These are phyloP conservation scores for Elysia crispata DNA, from an alignment of 2,888 invertebrate species.

Conservation along the genomic window DNA sequence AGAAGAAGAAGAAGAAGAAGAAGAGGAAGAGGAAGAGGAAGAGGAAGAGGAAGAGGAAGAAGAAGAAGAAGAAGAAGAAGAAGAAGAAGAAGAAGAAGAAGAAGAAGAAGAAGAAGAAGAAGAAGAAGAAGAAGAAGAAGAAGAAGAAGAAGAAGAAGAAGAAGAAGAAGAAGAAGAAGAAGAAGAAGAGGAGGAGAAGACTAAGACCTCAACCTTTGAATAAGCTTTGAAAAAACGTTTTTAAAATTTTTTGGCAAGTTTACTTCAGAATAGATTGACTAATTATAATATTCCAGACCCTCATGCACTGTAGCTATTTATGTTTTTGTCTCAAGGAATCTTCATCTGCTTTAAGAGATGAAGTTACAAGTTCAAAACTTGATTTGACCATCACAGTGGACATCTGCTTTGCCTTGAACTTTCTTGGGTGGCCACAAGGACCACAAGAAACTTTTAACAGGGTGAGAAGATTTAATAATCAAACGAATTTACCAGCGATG, in stretches of 20 bases:
- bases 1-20: not conserved
- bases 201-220: not conserved
- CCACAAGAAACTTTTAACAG: no score
- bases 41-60: not conserved
- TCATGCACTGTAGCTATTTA: not conserved
- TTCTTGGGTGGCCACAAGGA: no score
- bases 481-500: no score
- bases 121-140: not conserved
- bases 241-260: no score
- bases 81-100: not conserved
- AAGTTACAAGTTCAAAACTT: not conserved
- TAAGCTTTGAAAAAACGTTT: no score
- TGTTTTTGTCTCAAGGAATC: not conserved
- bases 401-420: no score
- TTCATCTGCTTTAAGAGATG: not conserved
- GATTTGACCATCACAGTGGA: no score
- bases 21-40: not conserved
- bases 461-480: no score
- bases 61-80: conserved; percentile 1
- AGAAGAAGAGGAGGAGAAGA: conserved; percentile 5
- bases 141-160: not conserved
- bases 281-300: not conserved
- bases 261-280: no score
- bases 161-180: conserved; percentile 29
- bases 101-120: not conserved